Evolutionary conservation across 2,797 vertebrate genomes (phyloP).

Genomic region (Manis crassicaudata): DNA sequence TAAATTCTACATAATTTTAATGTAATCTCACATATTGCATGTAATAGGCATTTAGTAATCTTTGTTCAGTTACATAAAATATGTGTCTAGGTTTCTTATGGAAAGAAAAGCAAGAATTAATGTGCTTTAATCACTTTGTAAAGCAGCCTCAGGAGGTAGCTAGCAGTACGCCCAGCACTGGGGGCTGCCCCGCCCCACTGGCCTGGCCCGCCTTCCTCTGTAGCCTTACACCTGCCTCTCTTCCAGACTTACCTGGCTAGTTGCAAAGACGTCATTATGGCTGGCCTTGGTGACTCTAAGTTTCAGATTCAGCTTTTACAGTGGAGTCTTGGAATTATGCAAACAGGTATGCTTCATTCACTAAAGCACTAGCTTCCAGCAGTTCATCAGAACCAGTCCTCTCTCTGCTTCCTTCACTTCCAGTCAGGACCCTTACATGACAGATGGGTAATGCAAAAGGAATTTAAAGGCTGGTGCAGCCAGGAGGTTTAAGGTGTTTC

Average conservation of each 20-base stretch:
- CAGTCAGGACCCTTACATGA: background rate
- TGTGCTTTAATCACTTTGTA: background rate
- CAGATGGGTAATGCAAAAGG: background rate
- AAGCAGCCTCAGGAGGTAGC: background rate
- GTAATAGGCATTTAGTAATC: background rate
- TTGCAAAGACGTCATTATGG: slow-evolving; percentile 91
- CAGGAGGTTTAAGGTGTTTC: background rate
- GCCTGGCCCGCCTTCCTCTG: too few relatives aligned
- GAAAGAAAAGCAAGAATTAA: background rate
- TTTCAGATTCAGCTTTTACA: slow-evolving; percentile 91
- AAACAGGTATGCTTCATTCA: slow-evolving; percentile 86
- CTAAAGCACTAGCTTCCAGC: background rate
- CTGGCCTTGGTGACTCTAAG: slow-evolving; percentile 88
- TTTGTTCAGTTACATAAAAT: background rate
- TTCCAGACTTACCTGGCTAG: slow-evolving; percentile 90
- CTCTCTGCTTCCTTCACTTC: background rate
- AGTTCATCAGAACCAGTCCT: background rate
- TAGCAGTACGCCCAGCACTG: rapidly evolving
- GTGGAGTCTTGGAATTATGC: slow-evolving; percentile 87
- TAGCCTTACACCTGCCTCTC: background rate
- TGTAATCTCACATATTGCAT: background rate
- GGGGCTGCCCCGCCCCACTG: background rate
- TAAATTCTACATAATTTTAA: background rate
- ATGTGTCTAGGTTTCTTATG: background rate
- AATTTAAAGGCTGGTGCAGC: background rate